Evolutionary conservation across 2,797 vertebrate species (phyloP).

Genomic region (Pitangus sulphuratus): DNA sequence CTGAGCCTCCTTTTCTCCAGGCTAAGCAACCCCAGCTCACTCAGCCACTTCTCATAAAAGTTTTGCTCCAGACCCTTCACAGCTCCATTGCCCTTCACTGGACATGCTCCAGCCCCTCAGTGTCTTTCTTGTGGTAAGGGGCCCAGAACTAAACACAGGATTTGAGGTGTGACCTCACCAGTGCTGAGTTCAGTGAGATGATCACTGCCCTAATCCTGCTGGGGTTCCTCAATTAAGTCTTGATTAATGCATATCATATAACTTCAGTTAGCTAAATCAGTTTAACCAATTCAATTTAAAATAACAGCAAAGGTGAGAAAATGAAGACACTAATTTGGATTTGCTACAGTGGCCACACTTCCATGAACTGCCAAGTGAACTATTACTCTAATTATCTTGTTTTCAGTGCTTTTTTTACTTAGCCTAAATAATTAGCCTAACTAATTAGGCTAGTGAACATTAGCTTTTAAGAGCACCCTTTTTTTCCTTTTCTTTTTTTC

Average conservation of each 20-base stretch:
- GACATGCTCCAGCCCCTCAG: neutral
- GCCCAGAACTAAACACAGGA: neutral
- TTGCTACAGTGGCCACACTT: neutral
- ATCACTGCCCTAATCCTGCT: neutral
- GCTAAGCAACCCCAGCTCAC: neutral
- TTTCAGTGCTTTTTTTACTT: neutral
- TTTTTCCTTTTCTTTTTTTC: rapidly evolving
- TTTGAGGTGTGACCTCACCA: neutral
- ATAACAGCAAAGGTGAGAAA: neutral
- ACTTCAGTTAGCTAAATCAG: neutral
- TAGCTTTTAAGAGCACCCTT: neutral
- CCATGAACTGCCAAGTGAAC: neutral
- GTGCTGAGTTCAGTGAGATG: rapidly evolving
- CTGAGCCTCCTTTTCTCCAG: neutral
- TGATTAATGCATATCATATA: neutral
- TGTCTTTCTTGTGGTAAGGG: neutral
- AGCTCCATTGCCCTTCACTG: neutral
- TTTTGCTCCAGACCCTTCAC: neutral
- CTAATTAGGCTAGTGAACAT: neutral
- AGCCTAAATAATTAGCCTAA: neutral
- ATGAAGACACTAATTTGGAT: neutral
- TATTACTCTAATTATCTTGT: neutral
- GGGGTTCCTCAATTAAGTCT: neutral
- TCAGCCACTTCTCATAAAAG: neutral
- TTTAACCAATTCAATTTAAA: neutral